phyloP scores from a whole-genome alignment of 2,888 invertebrate genomes.

The Thyatira batis region DNA sequence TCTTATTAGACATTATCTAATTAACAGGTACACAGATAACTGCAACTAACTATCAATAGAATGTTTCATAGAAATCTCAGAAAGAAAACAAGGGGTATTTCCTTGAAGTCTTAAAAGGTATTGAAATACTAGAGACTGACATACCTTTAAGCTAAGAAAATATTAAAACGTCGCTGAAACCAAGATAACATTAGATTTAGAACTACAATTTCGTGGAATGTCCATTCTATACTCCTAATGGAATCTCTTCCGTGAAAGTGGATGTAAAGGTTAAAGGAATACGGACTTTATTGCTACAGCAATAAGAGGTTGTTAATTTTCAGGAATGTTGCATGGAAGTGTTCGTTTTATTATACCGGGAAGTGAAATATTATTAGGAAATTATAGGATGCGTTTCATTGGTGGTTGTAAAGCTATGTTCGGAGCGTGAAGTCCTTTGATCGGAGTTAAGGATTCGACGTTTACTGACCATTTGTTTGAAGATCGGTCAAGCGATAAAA shows the following conservation, averaged over 20 bases:
- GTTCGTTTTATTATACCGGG: conserved; percentile 41
- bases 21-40: no score
- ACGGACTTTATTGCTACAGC: conserved; percentile 20
- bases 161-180: conserved; percentile 15
- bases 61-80: no score
- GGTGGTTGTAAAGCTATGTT: conserved; percentile 9
- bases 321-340: conserved; percentile 9
- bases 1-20: no score
- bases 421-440: conserved; percentile 1
- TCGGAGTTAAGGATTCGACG: conserved; percentile 4
- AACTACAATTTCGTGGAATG: conserved; percentile 53
- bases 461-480: not conserved
- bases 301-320: not conserved
- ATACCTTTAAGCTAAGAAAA: conserved; percentile 12
- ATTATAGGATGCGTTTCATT: conserved; percentile 37
- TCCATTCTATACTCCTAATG: conserved; percentile 52
- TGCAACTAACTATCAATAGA: no score
- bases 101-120: not conserved
- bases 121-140: not conserved
- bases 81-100: no score
- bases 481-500: not conserved
- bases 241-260: conserved; percentile 60
- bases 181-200: conserved; percentile 22
- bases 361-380: conserved; percentile 48
- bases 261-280: conserved; percentile 23